Evolutionary conservation across 2,113 vertebrate species (phyloP).

Genomic region (Eolophus roseicapilla): DNA sequence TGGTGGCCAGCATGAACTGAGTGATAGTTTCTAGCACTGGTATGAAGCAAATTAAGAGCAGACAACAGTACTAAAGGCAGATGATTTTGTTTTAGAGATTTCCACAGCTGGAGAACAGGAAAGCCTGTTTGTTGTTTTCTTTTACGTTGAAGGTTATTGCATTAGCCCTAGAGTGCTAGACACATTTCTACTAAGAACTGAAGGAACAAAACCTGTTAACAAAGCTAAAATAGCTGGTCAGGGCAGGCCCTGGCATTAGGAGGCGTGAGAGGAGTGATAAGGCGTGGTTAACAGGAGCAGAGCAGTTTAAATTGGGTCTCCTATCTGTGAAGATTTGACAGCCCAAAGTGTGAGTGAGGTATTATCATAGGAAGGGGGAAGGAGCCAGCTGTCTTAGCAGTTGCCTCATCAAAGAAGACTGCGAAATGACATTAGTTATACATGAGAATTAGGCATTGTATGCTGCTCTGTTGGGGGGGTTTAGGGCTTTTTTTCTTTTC

Average conservation of each 20-base stretch:
- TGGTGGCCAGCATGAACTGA: background rate
- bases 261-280: background rate
- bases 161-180: background rate
- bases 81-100: background rate
- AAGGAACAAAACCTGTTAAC: background rate
- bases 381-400: background rate
- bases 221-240: background rate
- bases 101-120: background rate
- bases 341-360: background rate
- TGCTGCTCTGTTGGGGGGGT: background rate
- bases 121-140: background rate
- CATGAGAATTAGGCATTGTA: background rate
- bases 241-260: background rate
- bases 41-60: background rate
- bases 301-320: background rate
- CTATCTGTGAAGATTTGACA: background rate
- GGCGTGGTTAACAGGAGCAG: background rate
- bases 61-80: background rate
- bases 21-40: background rate
- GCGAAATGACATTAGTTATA: background rate
- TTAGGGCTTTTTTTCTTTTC: background rate
- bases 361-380: background rate
- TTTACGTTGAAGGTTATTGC: background rate
- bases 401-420: slow-evolving; percentile 3
- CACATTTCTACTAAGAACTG: background rate